A percentile compares a stretch with the other conserved stretches of the same genome.
Conservation (phyloP, 2,888 invertebrate genomes). For the Plemyria rubiginata region DNA sequence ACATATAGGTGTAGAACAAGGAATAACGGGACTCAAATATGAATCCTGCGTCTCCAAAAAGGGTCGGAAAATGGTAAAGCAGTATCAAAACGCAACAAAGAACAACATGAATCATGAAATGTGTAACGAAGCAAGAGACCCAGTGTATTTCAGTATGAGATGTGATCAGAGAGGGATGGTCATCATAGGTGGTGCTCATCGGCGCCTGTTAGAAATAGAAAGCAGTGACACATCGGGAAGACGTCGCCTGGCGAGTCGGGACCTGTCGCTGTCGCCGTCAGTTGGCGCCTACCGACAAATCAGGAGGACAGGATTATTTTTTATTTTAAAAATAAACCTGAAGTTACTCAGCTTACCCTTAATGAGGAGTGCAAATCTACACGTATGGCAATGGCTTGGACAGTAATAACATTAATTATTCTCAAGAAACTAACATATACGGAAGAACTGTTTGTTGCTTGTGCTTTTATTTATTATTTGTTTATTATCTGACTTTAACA, state of each 20-base stretch:
- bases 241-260: conserved; percentile 57
- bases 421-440: conserved; percentile 4
- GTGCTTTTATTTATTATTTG: too few species aligned
- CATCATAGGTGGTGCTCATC: conserved; percentile 57
- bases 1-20: too few species aligned
- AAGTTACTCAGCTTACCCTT: conserved; percentile 18
- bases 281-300: conserved; percentile 42
- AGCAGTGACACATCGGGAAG: conserved; percentile 69
- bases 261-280: conserved; percentile 50
- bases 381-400: conserved; percentile 6
- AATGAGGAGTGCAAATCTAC: conserved; percentile 13
- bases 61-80: conserved; percentile 12
- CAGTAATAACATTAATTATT: conserved; percentile 4
- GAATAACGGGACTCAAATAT: too few species aligned
- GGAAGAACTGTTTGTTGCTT: too few species aligned
- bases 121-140: conserved; percentile 34
- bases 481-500: not conserved
- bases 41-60: conserved; percentile 12
- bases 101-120: conserved; percentile 38
- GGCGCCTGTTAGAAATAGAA: conserved; percentile 77
- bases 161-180: conserved; percentile 48
- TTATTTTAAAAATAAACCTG: conserved; percentile 39
- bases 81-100: conserved; percentile 27
- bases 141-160: conserved; percentile 44
- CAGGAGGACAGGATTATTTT: conserved; percentile 36